Evolutionary conservation across 2,797 vertebrate genomes (phyloP).

Genomic region (Loris lydekkerianus): DNA sequence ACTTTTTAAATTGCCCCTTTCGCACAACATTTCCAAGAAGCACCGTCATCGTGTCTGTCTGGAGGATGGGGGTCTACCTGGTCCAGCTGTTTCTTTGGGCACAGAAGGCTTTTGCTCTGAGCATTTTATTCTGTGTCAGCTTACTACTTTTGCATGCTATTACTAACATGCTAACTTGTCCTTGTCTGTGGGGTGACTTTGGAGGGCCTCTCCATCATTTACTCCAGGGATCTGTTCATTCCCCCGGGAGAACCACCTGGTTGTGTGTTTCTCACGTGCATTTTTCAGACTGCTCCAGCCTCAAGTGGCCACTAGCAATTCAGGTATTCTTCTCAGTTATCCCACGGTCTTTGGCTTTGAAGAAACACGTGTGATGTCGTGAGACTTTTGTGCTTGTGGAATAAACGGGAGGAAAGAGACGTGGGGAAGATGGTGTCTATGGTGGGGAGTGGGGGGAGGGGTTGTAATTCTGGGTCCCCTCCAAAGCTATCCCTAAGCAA

Average conservation of each 20-base stretch:
- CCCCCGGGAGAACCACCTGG: background rate
- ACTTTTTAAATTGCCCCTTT: background rate
- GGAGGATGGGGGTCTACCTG: background rate
- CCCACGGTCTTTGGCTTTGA: background rate
- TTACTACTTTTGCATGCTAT: background rate
- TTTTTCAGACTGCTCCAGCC: background rate
- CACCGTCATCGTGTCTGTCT: background rate
- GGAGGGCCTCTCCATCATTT: rapidly evolving
- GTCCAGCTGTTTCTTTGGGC: background rate
- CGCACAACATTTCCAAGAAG: background rate
- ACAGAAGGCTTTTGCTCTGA: background rate
- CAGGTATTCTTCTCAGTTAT: background rate
- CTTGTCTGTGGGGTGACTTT: background rate
- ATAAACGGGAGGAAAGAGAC: background rate
- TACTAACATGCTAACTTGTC: background rate
- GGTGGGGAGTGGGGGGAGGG: background rate
- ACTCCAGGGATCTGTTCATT: rapidly evolving
- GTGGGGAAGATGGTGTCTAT: rapidly evolving
- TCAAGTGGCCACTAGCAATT: rapidly evolving
- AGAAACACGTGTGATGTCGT: background rate
- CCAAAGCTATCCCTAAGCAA: background rate
- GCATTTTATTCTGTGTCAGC: background rate
- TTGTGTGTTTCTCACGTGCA: background rate
- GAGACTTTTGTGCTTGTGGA: background rate
- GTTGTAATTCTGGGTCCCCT: rapidly evolving